Evolutionary conservation across 2,797 vertebrate species (phyloP), one percentile per base, ranked within the genome.

Genomic region (Ispidina picta): DNA sequence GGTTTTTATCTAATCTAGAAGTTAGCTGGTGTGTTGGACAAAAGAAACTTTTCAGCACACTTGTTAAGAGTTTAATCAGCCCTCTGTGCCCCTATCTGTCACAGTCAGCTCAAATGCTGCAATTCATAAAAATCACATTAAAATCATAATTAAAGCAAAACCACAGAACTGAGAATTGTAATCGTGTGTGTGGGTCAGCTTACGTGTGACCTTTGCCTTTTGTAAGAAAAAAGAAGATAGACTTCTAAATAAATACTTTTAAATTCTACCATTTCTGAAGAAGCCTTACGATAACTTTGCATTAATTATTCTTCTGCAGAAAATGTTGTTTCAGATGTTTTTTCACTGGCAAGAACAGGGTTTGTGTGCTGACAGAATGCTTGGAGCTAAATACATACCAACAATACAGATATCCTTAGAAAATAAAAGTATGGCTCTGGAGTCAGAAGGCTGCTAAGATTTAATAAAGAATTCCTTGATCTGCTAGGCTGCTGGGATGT

Each of bases 1-100:
- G 43, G 93, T 83, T 68, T 93, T 96, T 94, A 93, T 95, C 92
- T 96, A 95, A 96, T 93, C 52, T 66, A 90, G 82, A 95, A 92
- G 62, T 93, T 89, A 87, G 39, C 63, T 89, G 73, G 26, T 81
- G 43, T 83, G 69, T 70, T 89, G 79, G 83, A 77, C 82, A 95
- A 96, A 97, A 94, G 66, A 77, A 92, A 95, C 69, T 82, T 95
- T 95, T 78, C 64, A 91, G 71, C 59, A 59, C 75, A 55, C 19
- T 84, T 93, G 8, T 3, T 3, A 89, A 93, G 51, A 33, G 37
- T 83, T 95, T 74, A 92, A 46, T 68, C 51, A 65, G 9, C 20
- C 31, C 6, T 79, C 35, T 63, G 28, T 9, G 16, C 90, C 77
- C 26, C 51, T 82, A 20, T 66, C 62, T 71, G 12, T n/a, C 7